Percentiles rank a stretch among this genome's conserved stretches.
phyloP scores from a whole-genome alignment of 2,888 invertebrate genomes.

The Geophilus truncorum region DNA sequence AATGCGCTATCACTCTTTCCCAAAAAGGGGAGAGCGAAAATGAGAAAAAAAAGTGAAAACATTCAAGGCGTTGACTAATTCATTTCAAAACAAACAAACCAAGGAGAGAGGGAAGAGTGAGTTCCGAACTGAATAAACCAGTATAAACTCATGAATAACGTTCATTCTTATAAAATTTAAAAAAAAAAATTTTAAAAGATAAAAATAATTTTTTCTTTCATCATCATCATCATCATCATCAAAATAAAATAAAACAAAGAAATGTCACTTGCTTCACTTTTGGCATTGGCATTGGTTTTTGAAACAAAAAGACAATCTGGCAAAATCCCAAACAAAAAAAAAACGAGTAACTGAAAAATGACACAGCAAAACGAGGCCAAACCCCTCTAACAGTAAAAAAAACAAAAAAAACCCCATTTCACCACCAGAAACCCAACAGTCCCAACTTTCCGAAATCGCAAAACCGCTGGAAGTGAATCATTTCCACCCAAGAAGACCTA shows the following conservation, averaged over 20 bases:
- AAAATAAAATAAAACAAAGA: background rate
- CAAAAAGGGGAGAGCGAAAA: background rate
- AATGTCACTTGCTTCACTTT: background rate
- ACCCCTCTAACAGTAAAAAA: background rate
- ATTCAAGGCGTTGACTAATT: background rate
- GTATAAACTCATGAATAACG: background rate
- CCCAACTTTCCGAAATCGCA: background rate
- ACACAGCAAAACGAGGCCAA: background rate
- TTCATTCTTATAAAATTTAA: background rate
- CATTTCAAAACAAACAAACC: background rate
- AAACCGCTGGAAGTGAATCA: background rate
- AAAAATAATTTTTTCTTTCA: too few species aligned
- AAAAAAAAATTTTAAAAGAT: background rate
- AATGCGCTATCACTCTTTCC: background rate
- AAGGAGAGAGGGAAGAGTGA: background rate
- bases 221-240: too few species aligned
- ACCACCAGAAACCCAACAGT: background rate
- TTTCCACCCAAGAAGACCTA: background rate
- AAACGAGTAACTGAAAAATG: background rate
- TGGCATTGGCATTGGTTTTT: background rate
- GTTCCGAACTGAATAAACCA: background rate
- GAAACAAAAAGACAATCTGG: background rate
- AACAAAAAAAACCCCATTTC: background rate
- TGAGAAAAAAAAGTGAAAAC: background rate
- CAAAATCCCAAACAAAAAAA: background rate